phyloP scores from a whole-genome alignment of 1,140 invertebrate species.

The Archegozetes longisetosus region DNA sequence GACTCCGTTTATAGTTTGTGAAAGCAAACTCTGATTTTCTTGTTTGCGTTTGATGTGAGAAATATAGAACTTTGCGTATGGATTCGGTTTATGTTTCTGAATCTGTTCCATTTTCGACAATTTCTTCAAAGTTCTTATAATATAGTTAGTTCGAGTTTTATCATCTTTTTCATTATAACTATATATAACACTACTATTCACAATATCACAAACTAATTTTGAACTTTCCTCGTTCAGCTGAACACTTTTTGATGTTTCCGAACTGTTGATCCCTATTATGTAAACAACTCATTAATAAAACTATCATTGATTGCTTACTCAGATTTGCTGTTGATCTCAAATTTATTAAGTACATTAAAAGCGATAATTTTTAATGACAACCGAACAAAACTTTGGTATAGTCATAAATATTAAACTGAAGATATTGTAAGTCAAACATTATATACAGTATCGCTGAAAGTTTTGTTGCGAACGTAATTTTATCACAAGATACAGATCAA shows the following conservation, averaged over 20 bases:
- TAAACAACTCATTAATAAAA: too few species aligned
- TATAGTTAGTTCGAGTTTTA: background rate
- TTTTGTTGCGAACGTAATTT: too few species aligned
- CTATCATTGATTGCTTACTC: too few species aligned
- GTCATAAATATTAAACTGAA: too few species aligned
- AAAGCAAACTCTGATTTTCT: background rate
- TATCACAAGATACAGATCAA: too few species aligned
- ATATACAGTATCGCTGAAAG: too few species aligned
- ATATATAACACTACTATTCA: constrained; percentile 4
- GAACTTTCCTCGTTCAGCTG: background rate
- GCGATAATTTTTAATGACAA: too few species aligned
- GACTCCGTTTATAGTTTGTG: background rate
- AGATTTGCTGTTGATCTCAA: too few species aligned
- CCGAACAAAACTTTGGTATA: too few species aligned
- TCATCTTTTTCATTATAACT: background rate
- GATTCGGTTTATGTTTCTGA: constrained; percentile 5
- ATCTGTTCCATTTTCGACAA: background rate
- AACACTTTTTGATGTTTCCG: background rate
- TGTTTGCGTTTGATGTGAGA: background rate
- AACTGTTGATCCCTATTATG: too few species aligned
- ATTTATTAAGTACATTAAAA: too few species aligned
- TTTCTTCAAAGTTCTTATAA: background rate
- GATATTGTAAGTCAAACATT: too few species aligned
- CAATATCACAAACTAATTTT: constrained; percentile 4
- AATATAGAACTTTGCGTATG: constrained; percentile 8